A percentile compares a stretch with the other conserved stretches of the same genome.
Conservation (phyloP, 1,140 invertebrate species). For the Sminthurides bifidus region DNA sequence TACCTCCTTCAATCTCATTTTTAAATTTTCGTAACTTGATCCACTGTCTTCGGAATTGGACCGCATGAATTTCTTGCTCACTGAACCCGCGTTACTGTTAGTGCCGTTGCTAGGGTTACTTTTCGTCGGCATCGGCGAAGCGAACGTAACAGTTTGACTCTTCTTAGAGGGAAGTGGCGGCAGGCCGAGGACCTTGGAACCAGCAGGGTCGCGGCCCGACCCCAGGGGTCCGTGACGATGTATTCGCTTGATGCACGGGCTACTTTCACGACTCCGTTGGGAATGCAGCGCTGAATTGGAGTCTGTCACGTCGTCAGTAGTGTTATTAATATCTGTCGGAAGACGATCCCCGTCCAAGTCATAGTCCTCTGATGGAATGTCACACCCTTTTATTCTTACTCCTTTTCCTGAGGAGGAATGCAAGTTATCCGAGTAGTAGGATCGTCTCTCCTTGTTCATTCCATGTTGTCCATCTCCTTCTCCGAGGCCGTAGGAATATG, state of each 20-base stretch:
- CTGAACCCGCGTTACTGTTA: not conserved
- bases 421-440: no score
- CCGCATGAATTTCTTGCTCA: not conserved
- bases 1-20: constrained; percentile 30
- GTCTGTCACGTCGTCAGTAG: not conserved
- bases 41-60: not conserved
- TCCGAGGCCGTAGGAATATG: not conserved
- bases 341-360: not conserved
- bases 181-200: constrained; percentile 18
- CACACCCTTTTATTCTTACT: not conserved
- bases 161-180: constrained; percentile 19
- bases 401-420: not conserved
- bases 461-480: not conserved
- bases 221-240: constrained; percentile 5
- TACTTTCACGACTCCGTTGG: constrained; percentile 20
- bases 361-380: not conserved
- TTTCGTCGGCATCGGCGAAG: no score
- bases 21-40: constrained; percentile 28
- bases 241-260: constrained; percentile 28
- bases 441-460: not conserved
- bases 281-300: not conserved
- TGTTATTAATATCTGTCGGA: not conserved
- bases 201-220: not conserved
- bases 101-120: not conserved
- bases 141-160: not conserved